A percentile compares a stretch with the other conserved stretches of the same genome.
These are phyloP conservation scores for Mycalesis mineus DNA, from an alignment of 2,888 invertebrate species.

Conservation along the genomic window DNA sequence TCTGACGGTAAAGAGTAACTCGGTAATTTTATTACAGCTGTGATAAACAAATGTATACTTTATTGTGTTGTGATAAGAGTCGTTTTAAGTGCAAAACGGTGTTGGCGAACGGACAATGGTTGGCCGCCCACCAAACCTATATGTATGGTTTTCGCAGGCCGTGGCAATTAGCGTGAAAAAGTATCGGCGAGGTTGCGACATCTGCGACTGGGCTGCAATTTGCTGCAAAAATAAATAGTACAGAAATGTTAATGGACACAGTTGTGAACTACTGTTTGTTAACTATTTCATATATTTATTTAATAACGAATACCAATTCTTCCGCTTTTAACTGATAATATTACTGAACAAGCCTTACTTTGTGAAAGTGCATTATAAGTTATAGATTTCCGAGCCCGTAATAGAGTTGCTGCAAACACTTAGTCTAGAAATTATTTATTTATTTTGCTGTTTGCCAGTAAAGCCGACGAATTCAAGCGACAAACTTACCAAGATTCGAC, in stretches of 20 bases:
- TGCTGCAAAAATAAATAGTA: conserved; percentile 8
- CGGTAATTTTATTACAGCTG: background rate
- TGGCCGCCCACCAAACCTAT: conserved; percentile 34
- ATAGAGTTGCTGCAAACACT: no score
- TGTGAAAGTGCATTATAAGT: no score
- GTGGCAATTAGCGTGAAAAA: conserved; percentile 41
- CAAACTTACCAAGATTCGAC: no score
- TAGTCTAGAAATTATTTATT: no score
- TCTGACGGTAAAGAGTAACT: conserved; percentile 20
- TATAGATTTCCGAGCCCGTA: no score
- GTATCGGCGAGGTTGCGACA: conserved; percentile 33
- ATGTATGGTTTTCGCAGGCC: conserved; percentile 33
- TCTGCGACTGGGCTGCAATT: conserved; percentile 26
- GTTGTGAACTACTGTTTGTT: background rate
- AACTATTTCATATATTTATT: background rate
- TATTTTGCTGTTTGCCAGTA: no score
- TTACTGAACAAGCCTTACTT: no score
- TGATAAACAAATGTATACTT: conserved; percentile 7
- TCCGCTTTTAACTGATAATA: no score
- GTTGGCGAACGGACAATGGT: conserved; percentile 26
- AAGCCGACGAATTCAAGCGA: no score
- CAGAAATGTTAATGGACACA: conserved; percentile 1
- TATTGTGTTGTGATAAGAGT: conserved; percentile 13
- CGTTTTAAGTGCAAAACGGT: background rate
- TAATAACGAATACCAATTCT: background rate